phyloP scores from a whole-genome alignment of 2,888 invertebrate species.

The Lasioglossum oenotherae region DNA sequence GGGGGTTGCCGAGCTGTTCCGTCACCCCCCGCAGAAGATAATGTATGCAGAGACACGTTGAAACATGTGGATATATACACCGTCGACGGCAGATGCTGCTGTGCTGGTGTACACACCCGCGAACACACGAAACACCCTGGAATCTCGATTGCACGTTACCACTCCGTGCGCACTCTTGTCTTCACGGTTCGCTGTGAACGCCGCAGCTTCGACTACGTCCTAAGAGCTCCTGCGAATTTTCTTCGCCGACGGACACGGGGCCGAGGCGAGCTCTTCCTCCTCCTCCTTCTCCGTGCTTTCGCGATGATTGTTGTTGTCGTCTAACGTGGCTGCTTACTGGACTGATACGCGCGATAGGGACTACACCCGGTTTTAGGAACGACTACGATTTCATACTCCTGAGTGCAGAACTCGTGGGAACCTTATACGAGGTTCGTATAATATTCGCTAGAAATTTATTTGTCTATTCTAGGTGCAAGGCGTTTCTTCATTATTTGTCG shows the following conservation, averaged over 20 bases:
- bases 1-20: slow-evolving; percentile 59
- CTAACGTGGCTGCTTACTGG: slow-evolving; percentile 7
- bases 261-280: neutral
- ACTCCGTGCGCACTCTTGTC: slow-evolving; percentile 48
- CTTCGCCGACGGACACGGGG: slow-evolving; percentile 55
- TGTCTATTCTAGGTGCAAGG: neutral
- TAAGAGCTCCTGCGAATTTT: slow-evolving; percentile 57
- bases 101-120: slow-evolving; percentile 2
- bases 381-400: neutral
- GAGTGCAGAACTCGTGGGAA: neutral
- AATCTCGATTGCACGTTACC: slow-evolving; percentile 65
- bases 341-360: neutral
- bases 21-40: slow-evolving; percentile 72
- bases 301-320: slow-evolving; percentile 16
- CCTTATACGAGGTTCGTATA: neutral
- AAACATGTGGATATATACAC: slow-evolving; percentile 69
- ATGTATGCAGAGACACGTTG: slow-evolving; percentile 84
- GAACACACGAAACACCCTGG: slow-evolving; percentile 45
- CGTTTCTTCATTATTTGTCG: neutral
- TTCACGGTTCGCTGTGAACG: slow-evolving; percentile 50
- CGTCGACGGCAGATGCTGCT: neutral
- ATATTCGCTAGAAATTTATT: neutral
- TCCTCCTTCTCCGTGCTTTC: neutral
- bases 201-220: slow-evolving; percentile 23
- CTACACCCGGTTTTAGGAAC: neutral